Conservation (phyloP, 1,140 invertebrate genomes). For the Drosophila parvula region DNA sequence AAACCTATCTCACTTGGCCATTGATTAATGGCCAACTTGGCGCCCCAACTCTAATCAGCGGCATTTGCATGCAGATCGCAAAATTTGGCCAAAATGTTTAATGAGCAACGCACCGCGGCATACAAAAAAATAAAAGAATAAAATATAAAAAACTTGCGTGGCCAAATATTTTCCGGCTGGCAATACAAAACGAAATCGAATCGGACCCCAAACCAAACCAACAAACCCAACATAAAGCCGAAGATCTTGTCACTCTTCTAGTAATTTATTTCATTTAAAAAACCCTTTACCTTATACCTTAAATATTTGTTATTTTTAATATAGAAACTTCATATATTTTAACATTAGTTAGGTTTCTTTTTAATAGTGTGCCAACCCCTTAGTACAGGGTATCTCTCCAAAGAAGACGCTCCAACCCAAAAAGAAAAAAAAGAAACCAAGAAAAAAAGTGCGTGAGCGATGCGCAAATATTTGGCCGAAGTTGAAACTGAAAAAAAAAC, state of each 20-base stretch:
- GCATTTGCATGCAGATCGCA: constrained; percentile 74
- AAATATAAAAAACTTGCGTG: constrained; percentile 54
- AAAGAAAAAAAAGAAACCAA: constrained; percentile 6
- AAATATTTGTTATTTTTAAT: not conserved
- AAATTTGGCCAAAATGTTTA: constrained; percentile 72
- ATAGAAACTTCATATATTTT: no score
- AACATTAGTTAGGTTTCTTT: no score
- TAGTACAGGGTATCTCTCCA: constrained; percentile 7
- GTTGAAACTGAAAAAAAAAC: constrained; percentile 18
- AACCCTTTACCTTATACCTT: no score
- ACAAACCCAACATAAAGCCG: not conserved
- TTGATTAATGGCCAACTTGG: constrained; percentile 69
- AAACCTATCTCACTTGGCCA: constrained; percentile 17
- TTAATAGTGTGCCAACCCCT: not conserved
- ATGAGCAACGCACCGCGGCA: constrained; percentile 28
- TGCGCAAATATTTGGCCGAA: constrained; percentile 48
- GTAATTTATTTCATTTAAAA: not conserved
- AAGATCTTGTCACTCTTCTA: not conserved
- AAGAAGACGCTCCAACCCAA: constrained; percentile 2
- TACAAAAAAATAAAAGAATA: constrained; percentile 1
- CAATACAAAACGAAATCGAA: constrained; percentile 39
- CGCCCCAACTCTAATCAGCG: constrained; percentile 60
- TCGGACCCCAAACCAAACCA: constrained; percentile 15
- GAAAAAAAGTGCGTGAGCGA: constrained; percentile 69
- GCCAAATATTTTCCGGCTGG: constrained; percentile 71